Conservation (phyloP, 2,113 vertebrate genomes). For the Hepsetus odoe region DNA sequence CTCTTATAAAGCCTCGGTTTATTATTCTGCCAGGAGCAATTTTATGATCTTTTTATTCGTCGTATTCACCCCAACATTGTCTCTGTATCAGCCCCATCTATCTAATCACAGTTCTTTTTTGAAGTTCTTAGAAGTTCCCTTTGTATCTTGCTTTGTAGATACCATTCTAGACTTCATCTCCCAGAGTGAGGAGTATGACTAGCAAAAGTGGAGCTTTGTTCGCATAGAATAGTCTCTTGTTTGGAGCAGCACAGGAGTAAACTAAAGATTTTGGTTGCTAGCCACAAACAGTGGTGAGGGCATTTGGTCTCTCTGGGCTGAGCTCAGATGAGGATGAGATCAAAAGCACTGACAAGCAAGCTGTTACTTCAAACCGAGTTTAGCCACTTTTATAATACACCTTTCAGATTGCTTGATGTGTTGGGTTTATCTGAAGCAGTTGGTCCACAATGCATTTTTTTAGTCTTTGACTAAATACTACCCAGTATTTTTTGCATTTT, state of each 20-base stretch:
- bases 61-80: slow-evolving; percentile 22
- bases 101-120: slow-evolving; percentile 36
- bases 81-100: slow-evolving; percentile 40
- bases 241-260: slow-evolving; percentile 29
- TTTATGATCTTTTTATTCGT: slow-evolving; percentile 34
- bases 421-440: not conserved
- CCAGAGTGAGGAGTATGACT: slow-evolving; percentile 5
- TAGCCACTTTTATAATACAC: not conserved
- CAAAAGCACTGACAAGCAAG: slow-evolving; percentile 17
- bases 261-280: slow-evolving; percentile 29
- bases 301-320: slow-evolving; percentile 1
- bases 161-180: slow-evolving; percentile 34
- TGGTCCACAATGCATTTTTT: not conserved
- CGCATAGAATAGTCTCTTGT: slow-evolving; percentile 26
- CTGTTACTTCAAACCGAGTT: slow-evolving; percentile 13
- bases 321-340: slow-evolving; percentile 32
- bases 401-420: slow-evolving; percentile 7
- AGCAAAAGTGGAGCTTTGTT: slow-evolving; percentile 37
- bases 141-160: slow-evolving; percentile 37
- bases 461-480: not conserved
- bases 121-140: slow-evolving; percentile 34
- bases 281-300: slow-evolving; percentile 16
- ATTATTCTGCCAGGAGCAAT: slow-evolving; percentile 47
- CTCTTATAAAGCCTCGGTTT: slow-evolving; percentile 36
- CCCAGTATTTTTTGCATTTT: not conserved